Conservation (phyloP, 2,113 vertebrate genomes). For the Callospermophilus lateralis region DNA sequence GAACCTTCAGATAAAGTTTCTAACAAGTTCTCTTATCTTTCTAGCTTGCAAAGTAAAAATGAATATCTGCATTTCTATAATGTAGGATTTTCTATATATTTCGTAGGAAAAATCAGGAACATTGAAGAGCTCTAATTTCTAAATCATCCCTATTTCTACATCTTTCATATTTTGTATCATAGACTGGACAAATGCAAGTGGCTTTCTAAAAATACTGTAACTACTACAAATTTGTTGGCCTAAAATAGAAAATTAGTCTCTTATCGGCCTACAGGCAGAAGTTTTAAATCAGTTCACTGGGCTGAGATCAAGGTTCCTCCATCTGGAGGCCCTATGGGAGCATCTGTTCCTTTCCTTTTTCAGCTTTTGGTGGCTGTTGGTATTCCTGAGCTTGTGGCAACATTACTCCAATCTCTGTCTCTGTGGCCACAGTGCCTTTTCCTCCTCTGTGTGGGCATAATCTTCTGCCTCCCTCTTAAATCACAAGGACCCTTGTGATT, state of each 20-base stretch:
- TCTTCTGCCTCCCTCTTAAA: neutral
- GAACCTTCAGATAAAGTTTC: constrained; percentile 43
- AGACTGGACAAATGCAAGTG: neutral
- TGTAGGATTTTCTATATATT: constrained; percentile 17
- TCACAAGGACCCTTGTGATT: neutral
- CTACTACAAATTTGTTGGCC: neutral
- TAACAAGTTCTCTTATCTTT: neutral
- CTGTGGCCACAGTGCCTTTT: neutral
- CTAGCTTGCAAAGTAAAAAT: constrained; percentile 46
- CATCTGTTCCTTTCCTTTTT: neutral
- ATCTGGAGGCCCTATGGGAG: neutral
- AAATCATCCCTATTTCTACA: constrained; percentile 1
- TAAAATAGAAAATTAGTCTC: constrained; percentile 13
- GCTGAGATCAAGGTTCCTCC: neutral
- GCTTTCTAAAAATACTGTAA: constrained; percentile 17
- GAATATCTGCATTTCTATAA: neutral
- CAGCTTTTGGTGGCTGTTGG: neutral
- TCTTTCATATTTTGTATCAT: constrained; percentile 4
- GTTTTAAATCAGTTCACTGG: constrained; percentile 24
- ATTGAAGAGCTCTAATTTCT: constrained; percentile 5
- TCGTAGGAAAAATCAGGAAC: neutral
- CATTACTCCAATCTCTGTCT: neutral
- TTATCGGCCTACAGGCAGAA: neutral
- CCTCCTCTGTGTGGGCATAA: neutral
- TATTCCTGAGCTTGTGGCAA: neutral